A percentile compares a stretch with the other conserved stretches of the same genome.
phyloP scores from a whole-genome alignment of 2,113 vertebrate species.

The Poeciliopsis turrubarensis region DNA sequence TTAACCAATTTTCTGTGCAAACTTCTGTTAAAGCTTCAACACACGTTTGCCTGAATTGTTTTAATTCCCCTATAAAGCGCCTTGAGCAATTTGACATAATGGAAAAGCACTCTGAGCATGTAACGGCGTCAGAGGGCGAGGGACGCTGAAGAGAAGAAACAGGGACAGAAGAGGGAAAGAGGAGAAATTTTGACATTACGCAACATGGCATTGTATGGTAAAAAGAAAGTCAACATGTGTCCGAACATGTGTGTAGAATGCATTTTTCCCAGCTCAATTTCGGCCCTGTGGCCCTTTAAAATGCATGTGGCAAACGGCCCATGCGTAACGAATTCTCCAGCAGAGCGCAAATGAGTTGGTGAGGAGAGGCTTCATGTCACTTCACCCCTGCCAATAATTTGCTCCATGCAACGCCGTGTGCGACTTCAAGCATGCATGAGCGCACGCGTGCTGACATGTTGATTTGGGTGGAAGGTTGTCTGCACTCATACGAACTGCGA shows the following conservation, averaged over 20 bases:
- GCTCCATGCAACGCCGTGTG: constrained; percentile 3
- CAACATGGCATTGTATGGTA: constrained; percentile 39
- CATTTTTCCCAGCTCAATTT: constrained; percentile 45
- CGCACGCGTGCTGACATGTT: constrained; percentile 31
- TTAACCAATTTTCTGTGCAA: not conserved
- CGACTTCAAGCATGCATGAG: constrained; percentile 35
- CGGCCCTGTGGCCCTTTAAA: constrained; percentile 67
- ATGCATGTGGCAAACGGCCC: constrained; percentile 56
- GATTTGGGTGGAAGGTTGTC: constrained; percentile 44
- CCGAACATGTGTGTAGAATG: not conserved
- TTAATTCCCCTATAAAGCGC: not conserved
- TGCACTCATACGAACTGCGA: constrained; percentile 9
- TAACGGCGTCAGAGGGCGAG: constrained; percentile 4
- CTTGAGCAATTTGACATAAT: not conserved
- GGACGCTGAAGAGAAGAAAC: constrained; percentile 18
- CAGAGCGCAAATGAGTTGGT: constrained; percentile 47
- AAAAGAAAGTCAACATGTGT: constrained; percentile 12
- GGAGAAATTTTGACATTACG: constrained; percentile 49
- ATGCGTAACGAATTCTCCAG: constrained; percentile 55
- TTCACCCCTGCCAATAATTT: constrained; percentile 50
- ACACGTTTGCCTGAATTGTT: not conserved
- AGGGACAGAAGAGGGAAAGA: not conserved
- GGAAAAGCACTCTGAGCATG: not conserved
- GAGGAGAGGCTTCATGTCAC: constrained; percentile 50
- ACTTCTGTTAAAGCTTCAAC: not conserved